Percentiles rank a stretch among this genome's conserved stretches.
phyloP scores from a whole-genome alignment of 2,797 vertebrate genomes.

The Sebastes umbrosus region DNA sequence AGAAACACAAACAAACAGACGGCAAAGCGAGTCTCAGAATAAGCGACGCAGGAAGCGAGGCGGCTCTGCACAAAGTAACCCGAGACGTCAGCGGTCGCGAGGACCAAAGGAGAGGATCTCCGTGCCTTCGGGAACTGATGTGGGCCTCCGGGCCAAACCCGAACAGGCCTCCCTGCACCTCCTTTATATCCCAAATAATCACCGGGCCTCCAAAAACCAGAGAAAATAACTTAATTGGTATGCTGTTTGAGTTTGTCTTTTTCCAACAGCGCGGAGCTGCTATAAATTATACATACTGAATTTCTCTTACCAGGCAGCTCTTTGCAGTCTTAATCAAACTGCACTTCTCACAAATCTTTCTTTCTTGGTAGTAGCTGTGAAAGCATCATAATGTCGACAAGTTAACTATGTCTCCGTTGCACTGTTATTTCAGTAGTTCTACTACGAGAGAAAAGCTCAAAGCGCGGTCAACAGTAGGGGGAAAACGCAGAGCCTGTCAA shows the following conservation, averaged over 20 bases:
- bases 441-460: conserved; percentile 9
- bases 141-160: conserved; percentile 64
- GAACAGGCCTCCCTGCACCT: conserved; percentile 71
- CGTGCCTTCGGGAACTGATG: conserved; percentile 28
- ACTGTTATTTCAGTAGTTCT: neutral
- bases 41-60: conserved; percentile 54
- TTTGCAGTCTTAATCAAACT: conserved; percentile 68
- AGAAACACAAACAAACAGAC: conserved; percentile 72
- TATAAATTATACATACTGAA: conserved; percentile 67
- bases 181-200: conserved; percentile 75
- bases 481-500: conserved; percentile 41
- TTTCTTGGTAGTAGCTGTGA: conserved; percentile 30
- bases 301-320: conserved; percentile 50
- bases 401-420: conserved; percentile 61
- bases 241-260: conserved; percentile 69
- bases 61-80: conserved; percentile 45
- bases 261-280: conserved; percentile 45
- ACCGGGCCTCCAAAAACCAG: conserved; percentile 70
- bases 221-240: conserved; percentile 80
- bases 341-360: conserved; percentile 33
- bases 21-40: conserved; percentile 41
- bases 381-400: conserved; percentile 68
- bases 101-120: conserved; percentile 56
- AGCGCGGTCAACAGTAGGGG: conserved; percentile 32
- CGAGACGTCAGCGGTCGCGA: conserved; percentile 52